A percentile compares a stretch with the other conserved stretches of the same genome.
These are phyloP conservation scores for Propithecus perrieri DNA, from an alignment of 2,797 vertebrate species.

Conservation along the genomic window DNA sequence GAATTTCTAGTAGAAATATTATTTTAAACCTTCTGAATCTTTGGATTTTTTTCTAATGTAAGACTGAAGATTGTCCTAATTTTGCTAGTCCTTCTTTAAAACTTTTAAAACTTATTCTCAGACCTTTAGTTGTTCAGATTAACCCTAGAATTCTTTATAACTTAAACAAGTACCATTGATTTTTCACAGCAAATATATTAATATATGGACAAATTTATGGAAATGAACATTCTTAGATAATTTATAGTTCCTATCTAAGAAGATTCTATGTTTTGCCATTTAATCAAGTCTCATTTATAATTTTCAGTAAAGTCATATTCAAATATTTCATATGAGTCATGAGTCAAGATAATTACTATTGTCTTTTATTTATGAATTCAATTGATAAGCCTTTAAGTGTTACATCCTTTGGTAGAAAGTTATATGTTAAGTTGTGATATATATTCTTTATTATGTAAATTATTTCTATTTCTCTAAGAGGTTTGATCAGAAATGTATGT, in stretches of 20 bases:
- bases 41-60: not conserved
- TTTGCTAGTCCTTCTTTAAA: not conserved
- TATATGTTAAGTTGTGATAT: not conserved
- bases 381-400: not conserved
- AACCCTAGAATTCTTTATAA: not conserved
- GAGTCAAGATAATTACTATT: not conserved
- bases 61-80: not conserved
- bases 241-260: not conserved
- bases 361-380: not conserved
- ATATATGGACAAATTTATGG: not conserved
- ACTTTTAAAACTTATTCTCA: not conserved
- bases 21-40: not conserved
- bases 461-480: not conserved
- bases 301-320: slow-evolving; percentile 9
- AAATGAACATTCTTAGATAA: not conserved
- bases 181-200: not conserved
- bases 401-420: not conserved
- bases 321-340: not conserved
- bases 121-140: not conserved
- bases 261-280: not conserved
- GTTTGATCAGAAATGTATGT: not conserved
- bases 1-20: not conserved
- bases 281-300: not conserved
- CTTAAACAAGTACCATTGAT: not conserved
- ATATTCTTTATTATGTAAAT: slow-evolving; percentile 13